Conservation (phyloP, 2,888 invertebrate genomes). For the Idaea dimidiata region DNA sequence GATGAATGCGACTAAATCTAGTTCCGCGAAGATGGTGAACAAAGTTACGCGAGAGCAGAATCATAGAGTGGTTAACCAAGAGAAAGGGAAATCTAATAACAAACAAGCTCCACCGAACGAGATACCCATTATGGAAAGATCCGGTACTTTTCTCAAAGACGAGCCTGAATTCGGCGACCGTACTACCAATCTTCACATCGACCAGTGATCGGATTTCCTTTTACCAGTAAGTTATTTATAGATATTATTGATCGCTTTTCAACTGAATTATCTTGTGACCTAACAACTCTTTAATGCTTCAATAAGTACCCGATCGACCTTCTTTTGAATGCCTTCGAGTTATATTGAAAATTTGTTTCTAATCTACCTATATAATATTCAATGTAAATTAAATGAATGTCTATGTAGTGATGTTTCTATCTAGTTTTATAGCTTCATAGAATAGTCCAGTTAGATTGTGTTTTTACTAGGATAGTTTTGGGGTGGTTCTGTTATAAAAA, state of each 20-base stretch:
- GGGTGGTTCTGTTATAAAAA: too few relatives aligned
- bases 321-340: too few relatives aligned
- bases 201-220: constrained; percentile 29
- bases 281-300: background rate
- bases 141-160: constrained; percentile 88
- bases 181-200: constrained; percentile 50
- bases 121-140: constrained; percentile 77
- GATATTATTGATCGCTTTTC: background rate
- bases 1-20: constrained; percentile 82
- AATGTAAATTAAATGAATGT: too few relatives aligned
- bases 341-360: too few relatives aligned
- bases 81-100: constrained; percentile 13
- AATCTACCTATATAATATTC: too few relatives aligned
- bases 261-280: background rate
- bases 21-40: constrained; percentile 78
- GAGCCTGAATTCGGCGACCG: constrained; percentile 82
- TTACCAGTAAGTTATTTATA: background rate
- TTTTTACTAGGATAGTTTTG: too few relatives aligned
- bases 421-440: too few relatives aligned
- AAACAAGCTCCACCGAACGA: constrained; percentile 22
- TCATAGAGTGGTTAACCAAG: constrained; percentile 22
- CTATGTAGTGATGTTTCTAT: too few relatives aligned
- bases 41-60: constrained; percentile 48
- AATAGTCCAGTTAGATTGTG: too few relatives aligned
- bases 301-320: too few relatives aligned